A percentile compares a stretch with the other conserved stretches of the same genome.
phyloP scores from a whole-genome alignment of 2,113 vertebrate species.

The Orientallactaga bullata region DNA sequence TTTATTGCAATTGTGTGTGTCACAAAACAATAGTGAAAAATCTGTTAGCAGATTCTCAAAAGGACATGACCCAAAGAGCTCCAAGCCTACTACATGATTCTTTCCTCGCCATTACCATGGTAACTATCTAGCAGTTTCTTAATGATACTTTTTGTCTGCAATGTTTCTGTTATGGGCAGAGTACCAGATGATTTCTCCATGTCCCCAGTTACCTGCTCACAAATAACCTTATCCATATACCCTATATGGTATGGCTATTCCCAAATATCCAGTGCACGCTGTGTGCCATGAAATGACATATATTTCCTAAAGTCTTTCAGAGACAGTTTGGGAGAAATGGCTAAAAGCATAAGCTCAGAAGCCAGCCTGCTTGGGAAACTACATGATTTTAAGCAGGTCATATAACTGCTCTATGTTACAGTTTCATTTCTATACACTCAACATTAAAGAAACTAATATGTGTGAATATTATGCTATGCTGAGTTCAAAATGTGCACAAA shows the following conservation, averaged over 20 bases:
- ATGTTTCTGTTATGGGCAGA: neutral
- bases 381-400: neutral
- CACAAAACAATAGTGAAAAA: conserved; percentile 1
- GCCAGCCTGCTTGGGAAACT: neutral
- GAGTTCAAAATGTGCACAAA: neutral
- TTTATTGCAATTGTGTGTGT: neutral
- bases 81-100: neutral
- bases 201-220: neutral
- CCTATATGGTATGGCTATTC: neutral
- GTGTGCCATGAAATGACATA: neutral
- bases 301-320: conserved; percentile 6
- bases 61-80: neutral
- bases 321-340: neutral
- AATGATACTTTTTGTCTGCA: neutral
- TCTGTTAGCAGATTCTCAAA: neutral
- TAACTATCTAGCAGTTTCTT: neutral
- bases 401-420: neutral
- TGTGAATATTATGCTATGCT: neutral
- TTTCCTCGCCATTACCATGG: neutral
- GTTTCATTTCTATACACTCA: neutral
- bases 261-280: neutral
- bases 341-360: neutral
- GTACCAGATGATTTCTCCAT: neutral
- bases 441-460: conserved; percentile 2
- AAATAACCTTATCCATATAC: neutral